These are phyloP conservation scores for Hassar affinis DNA, from an alignment of 2,113 vertebrate species.

Conservation along the genomic window DNA sequence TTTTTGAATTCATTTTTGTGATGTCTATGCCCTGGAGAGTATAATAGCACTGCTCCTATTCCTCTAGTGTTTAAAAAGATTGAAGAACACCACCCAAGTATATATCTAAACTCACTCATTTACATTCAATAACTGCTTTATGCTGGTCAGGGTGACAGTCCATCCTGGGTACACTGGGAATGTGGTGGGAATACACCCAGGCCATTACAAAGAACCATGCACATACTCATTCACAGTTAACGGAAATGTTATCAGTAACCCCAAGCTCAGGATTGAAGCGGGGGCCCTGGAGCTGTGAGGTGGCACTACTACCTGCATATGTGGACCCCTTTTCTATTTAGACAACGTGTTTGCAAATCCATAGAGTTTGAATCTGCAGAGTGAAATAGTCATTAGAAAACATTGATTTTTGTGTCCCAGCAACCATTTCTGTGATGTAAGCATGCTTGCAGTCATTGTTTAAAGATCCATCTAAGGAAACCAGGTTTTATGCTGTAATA, in stretches of 20 bases:
- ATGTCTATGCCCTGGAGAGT: neutral
- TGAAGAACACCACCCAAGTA: neutral
- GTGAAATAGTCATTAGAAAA: neutral
- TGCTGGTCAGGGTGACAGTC: neutral
- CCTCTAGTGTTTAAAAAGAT: neutral
- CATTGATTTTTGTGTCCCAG: neutral
- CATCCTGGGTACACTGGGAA: neutral
- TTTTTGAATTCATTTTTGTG: neutral
- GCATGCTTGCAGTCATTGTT: neutral
- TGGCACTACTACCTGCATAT: neutral
- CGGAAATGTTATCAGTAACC: neutral
- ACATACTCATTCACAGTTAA: neutral
- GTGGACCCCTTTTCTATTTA: neutral
- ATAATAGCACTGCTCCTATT: neutral
- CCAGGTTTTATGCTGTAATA: neutral
- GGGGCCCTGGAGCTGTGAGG: neutral
- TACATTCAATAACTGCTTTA: neutral
- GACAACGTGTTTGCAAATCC: neutral
- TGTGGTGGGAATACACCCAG: neutral
- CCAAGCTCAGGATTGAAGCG: neutral
- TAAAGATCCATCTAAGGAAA: neutral
- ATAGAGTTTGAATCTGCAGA: neutral
- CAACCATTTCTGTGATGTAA: neutral
- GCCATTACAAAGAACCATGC: neutral
- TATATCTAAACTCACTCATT: neutral